These are phyloP conservation scores for Drosophila rellima DNA, from an alignment of 2,888 invertebrate species.

Conservation along the genomic window DNA sequence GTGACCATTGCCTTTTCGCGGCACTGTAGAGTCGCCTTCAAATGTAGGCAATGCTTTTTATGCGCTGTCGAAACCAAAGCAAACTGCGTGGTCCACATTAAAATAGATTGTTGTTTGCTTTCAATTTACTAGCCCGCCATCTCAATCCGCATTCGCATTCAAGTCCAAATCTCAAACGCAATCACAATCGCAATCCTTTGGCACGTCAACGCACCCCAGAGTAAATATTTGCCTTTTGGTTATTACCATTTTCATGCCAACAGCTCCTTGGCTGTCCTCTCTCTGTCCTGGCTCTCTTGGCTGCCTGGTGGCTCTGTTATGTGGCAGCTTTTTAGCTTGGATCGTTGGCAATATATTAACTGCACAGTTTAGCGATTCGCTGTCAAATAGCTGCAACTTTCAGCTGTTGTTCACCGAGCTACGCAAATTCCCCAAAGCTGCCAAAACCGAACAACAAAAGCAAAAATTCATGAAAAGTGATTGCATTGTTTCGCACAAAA, in stretches of 20 bases:
- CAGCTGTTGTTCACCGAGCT: slow-evolving; percentile 30
- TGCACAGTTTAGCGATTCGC: slow-evolving; percentile 58
- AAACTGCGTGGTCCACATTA: slow-evolving; percentile 51
- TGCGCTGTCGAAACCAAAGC: slow-evolving; percentile 20
- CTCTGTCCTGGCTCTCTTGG: background rate
- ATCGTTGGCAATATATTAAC: slow-evolving; percentile 42
- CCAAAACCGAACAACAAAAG: slow-evolving; percentile 9
- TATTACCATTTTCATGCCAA: slow-evolving; percentile 55
- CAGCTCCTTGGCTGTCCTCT: slow-evolving; percentile 13
- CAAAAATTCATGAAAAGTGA: slow-evolving; percentile 15
- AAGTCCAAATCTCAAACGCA: slow-evolving; percentile 48
- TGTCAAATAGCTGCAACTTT: slow-evolving; percentile 74
- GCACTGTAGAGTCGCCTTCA: slow-evolving; percentile 21
- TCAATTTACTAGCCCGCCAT: slow-evolving; percentile 66
- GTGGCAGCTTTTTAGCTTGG: slow-evolving; percentile 35
- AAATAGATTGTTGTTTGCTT: slow-evolving; percentile 78
- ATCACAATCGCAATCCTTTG: slow-evolving; percentile 37
- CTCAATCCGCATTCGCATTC: slow-evolving; percentile 22
- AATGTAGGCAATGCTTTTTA: slow-evolving; percentile 43
- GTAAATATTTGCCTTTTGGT: slow-evolving; percentile 71
- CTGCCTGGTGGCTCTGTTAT: slow-evolving; percentile 43
- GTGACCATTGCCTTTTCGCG: slow-evolving; percentile 18
- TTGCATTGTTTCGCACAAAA: slow-evolving; percentile 65
- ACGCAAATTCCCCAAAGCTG: slow-evolving; percentile 50
- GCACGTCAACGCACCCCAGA: slow-evolving; percentile 21